Base-by-base conservation (phyloP, 2,797 vertebrate genomes). In the Clarias fuscus region DNA sequence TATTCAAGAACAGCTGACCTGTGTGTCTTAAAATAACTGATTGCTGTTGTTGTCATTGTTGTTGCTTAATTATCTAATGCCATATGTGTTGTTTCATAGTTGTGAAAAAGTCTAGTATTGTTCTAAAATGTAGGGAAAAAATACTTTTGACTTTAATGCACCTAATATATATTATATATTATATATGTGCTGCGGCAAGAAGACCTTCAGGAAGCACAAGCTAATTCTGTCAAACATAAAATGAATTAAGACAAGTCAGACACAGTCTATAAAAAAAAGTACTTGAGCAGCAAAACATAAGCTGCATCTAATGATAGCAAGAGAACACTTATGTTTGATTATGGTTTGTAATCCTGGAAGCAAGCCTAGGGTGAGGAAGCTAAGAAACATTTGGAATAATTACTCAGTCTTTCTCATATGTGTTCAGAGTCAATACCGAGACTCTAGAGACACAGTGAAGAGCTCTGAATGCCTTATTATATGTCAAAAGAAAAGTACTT, bases 331-430 rank as follows among this genome's bases (percentile, higher is more conserved):
- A 33, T 67, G 18, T 75, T 56, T 85, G 85, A 88, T 89, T 89
- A 88, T 85, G 64, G 33, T 24, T 65, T 75, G 58, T 88, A 87
- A 88, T 82, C 89, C 85, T 84, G 83, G 17, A 78, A 75, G 81
- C 24, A 76, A 78, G 22, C 18, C 53, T 85, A 70, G 61, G 70
- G 18, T 64, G 20, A 82, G 18, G 8, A 65, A 83, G 48, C 40
- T 33, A 70, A 56, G 20, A 81, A 67, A 65, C 78, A 43, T 43
- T 65, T 81, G 14, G 61, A 64, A 65, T 61, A 78, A 78, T 81
- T 64, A 81, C 22, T 40, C 8, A 53, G 61, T 11, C 40, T 48
- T 65, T 48, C 40, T 65, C 13, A 53, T 27, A 65, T 65, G 24
- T 43, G 79, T 65, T 22, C 37, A 30, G 37, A 64, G 78, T 62